Evolutionary conservation across 2,888 invertebrate species (phyloP).

Genomic region (Schizotus pectinicornis): DNA sequence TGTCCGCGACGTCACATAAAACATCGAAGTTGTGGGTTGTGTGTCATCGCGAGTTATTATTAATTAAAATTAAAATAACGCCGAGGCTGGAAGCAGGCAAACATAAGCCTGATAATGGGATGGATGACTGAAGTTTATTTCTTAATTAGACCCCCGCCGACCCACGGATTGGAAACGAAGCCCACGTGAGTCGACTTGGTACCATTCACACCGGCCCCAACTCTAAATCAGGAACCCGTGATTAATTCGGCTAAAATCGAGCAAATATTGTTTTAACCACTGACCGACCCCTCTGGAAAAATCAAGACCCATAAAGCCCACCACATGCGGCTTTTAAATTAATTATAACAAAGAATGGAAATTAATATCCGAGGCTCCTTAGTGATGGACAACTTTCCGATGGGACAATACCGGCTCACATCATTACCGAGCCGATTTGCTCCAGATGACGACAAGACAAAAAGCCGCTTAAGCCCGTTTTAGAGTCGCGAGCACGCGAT

Average conservation of each 20-base stretch:
- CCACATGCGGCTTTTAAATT: too few species aligned
- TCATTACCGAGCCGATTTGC: too few species aligned
- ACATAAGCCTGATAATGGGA: conserved; percentile 24
- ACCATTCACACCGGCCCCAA: conserved; percentile 14
- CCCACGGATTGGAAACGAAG: conserved; percentile 26
- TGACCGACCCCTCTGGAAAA: too few species aligned
- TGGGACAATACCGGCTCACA: too few species aligned
- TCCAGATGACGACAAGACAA: too few species aligned
- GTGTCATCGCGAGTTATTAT: conserved; percentile 21
- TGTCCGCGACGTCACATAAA: conserved; percentile 9
- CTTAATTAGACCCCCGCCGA: conserved; percentile 35
- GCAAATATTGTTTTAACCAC: conserved; percentile 8
- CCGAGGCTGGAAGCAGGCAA: conserved; percentile 24
- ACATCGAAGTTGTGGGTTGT: conserved; percentile 9
- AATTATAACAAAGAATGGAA: too few species aligned
- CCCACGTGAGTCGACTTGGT: conserved; percentile 22
- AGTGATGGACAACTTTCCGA: too few species aligned
- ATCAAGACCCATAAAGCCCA: too few species aligned
- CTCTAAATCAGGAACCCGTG: conserved; percentile 17
- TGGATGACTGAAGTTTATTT: conserved; percentile 35
- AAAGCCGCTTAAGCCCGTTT: conserved; percentile 18
- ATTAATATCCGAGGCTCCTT: too few species aligned
- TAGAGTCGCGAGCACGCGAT: conserved; percentile 32
- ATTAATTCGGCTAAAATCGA: conserved; percentile 19
- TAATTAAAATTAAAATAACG: conserved; percentile 29